phyloP scores from a whole-genome alignment of 2,888 invertebrate genomes.

The Orchestes rusci region DNA sequence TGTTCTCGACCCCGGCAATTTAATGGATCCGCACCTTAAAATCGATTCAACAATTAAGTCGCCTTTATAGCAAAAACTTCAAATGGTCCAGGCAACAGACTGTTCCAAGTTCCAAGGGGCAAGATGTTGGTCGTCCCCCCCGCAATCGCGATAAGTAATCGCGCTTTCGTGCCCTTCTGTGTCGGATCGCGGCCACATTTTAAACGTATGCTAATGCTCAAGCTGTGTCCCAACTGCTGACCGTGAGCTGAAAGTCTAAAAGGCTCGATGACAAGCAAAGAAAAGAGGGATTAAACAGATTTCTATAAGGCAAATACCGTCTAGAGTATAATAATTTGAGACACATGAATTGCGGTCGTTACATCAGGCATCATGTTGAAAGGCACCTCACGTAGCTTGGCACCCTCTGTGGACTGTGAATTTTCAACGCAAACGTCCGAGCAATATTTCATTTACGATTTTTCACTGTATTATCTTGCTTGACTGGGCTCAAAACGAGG shows the following conservation, averaged over 20 bases:
- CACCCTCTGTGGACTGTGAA: slow-evolving; percentile 41
- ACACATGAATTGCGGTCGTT: too few relatives aligned
- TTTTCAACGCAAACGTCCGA: slow-evolving; percentile 43
- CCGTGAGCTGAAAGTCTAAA: slow-evolving; percentile 43
- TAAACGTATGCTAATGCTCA: slow-evolving; percentile 45
- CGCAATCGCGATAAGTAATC: slow-evolving; percentile 42
- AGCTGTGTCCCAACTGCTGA: slow-evolving; percentile 38
- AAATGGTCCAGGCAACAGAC: too few relatives aligned
- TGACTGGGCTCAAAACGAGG: slow-evolving; percentile 26
- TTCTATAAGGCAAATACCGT: too few relatives aligned
- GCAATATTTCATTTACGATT: slow-evolving; percentile 46
- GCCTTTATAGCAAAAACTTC: too few relatives aligned
- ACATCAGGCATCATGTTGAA: too few relatives aligned
- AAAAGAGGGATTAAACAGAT: too few relatives aligned
- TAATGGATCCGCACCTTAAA: slow-evolving; percentile 38
- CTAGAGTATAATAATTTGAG: too few relatives aligned
- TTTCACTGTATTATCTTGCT: slow-evolving; percentile 44
- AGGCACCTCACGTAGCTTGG: slow-evolving; percentile 44
- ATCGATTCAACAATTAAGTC: too few relatives aligned
- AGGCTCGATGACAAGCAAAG: too few relatives aligned
- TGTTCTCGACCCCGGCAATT: slow-evolving; percentile 38
- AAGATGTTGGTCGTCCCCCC: slow-evolving; percentile 13
- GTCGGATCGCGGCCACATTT: slow-evolving; percentile 42
- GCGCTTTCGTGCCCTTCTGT: slow-evolving; percentile 42
- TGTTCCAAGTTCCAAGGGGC: not conserved